These are phyloP conservation scores for Zootermopsis nevadensis DNA, from an alignment of 2,888 invertebrate species.

Conservation along the genomic window DNA sequence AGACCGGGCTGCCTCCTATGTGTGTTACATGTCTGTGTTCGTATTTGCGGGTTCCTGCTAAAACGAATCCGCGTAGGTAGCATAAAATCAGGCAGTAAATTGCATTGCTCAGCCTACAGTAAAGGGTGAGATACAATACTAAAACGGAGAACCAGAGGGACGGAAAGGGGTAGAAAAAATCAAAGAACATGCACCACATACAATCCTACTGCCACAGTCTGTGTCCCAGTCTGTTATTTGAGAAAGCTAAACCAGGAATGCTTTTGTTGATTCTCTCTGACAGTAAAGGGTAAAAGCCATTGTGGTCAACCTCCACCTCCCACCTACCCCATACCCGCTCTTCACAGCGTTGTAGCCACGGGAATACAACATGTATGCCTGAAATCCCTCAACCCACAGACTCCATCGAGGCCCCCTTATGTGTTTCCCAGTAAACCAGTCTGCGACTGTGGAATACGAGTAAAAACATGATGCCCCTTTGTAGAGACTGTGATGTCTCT, in stretches of 20 bases:
- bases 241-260: slow-evolving; percentile 48
- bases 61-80: slow-evolving; percentile 23
- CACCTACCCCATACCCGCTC: slow-evolving; percentile 8
- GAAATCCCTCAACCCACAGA: background rate
- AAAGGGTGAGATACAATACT: slow-evolving; percentile 27
- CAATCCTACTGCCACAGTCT: slow-evolving; percentile 28
- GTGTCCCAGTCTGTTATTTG: slow-evolving; percentile 44
- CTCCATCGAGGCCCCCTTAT: background rate
- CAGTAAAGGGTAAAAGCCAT: slow-evolving; percentile 48
- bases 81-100: slow-evolving; percentile 42
- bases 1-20: background rate
- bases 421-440: slow-evolving; percentile 10
- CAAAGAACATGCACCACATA: slow-evolving; percentile 39
- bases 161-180: slow-evolving; percentile 23
- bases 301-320: slow-evolving; percentile 36
- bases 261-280: slow-evolving; percentile 47
- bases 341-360: slow-evolving; percentile 23
- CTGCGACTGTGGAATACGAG: background rate
- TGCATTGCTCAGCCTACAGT: slow-evolving; percentile 38
- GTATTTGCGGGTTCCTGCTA: slow-evolving; percentile 30
- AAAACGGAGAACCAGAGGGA: slow-evolving; percentile 21
- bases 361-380: slow-evolving; percentile 30
- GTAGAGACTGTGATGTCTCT: slow-evolving; percentile 20
- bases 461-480: background rate
- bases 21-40: slow-evolving; percentile 4